Evolutionary conservation across 2,797 vertebrate species (phyloP), one percentile per base, ranked within the genome.

Genomic region (Anabas testudineus): DNA sequence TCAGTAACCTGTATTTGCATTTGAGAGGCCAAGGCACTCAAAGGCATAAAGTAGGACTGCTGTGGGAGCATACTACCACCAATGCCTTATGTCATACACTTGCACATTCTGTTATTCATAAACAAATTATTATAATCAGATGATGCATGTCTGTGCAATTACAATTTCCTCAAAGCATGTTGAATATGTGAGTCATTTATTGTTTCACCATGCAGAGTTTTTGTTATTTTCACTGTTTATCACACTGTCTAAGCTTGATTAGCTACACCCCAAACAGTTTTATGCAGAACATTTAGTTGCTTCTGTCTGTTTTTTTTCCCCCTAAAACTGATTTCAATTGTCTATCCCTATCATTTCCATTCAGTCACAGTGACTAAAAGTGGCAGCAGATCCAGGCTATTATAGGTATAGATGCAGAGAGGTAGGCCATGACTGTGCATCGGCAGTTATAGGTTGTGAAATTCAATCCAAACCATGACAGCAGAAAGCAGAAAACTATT

Each of bases 301-400:
- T 62, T 28, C n/a, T 18, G 14, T 70, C 14, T 53, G 59, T 2
- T 61, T 3, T 16, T 24, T 48, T 21, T 13, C 21, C 7, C 8
- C 2, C 19, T 18, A 47, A 49, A 65, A 18, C 43, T 28, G 7
- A 41, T 55, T 57, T 51, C 57, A 52, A 51, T 58, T 46, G 30
- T 57, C 26, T 61, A 19, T 58, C 53, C 34, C 21, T 26, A 28
- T 34, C 3, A 46, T 28, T 71, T 58, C 30, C n/a, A 34, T 56
- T 61, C 28, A 32, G 32, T 30, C 30, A n/a, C 22, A 24, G n/a
- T 26, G 9, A 13, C 5, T 42, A 51, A 32, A 37, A 24, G 19
- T 62, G 55, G 39, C 65, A 48, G 37, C n/a, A 69, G 32, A 53
- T 61, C 48, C 59, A 55, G 19, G 58, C 26, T 15, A 12, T 52